Evolutionary conservation across 2,888 invertebrate genomes (phyloP), one percentile per base, ranked within the genome.

Genomic region (Spilosoma lubricipeda): DNA sequence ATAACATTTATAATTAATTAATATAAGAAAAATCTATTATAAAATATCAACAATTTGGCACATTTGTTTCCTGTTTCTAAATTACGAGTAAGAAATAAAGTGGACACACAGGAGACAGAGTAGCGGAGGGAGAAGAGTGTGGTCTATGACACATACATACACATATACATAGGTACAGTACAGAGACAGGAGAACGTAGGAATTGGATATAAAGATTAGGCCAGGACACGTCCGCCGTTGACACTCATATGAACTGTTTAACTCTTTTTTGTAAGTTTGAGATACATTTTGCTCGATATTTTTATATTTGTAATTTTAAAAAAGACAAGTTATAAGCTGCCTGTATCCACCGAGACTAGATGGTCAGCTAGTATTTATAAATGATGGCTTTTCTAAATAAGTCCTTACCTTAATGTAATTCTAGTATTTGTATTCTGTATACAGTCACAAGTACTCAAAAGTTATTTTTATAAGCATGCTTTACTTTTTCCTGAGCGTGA

Each of bases 21-120:
- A 88, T 91, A 91, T 90, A 91, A 89, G 88, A 90, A 91, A 59
- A 89, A 87, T 89, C 84, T 86, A 86, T 86, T 81, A 83, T 90
- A 89, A 88, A 92, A 91, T 92, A 93, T 93, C 90, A 94, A 94
- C 93, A 93, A 93, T 94, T 95, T 95, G 95, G 95, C 94, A 95
- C 94, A 92, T 92, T 90, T 81, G 83, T 85, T 93, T 93, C 93
- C 92, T 93, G 92, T 92, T 92, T 91, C 86, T 87, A 90, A 86
- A 90, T 90, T 89, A 90, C 85, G 80, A 85, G 79, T 87, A 86
- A 82, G 85, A 88, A 85, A 84, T 85, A 85, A 82, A 83, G 81
- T 75, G 82, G 80, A 82, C 84, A 84, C 80, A 85, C 80, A 85
- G 85, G 82, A 79, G 73, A 79, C 83, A 82, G 72, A 77, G 77